Percentiles rank a stretch among this genome's conserved stretches.
phyloP scores from a whole-genome alignment of 2,888 invertebrate genomes.

The Xanthorhoe designata region DNA sequence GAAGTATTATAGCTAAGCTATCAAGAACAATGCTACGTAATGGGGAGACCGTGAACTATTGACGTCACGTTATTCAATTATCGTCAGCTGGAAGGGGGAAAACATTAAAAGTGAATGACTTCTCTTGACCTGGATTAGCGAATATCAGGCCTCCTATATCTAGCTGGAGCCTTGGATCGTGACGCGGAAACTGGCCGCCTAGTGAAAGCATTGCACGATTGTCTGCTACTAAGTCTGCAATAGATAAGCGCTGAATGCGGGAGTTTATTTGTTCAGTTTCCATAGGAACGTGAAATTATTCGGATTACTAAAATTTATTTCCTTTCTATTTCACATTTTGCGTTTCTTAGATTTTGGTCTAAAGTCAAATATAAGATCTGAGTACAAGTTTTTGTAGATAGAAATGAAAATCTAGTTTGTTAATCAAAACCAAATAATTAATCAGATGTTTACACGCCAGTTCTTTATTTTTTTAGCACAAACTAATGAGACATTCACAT shows the following conservation, averaged over 20 bases:
- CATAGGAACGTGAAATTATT: constrained; percentile 12
- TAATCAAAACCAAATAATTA: too few relatives aligned
- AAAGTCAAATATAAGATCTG: not conserved
- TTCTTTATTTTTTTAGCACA: too few relatives aligned
- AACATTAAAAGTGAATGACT: constrained; percentile 78
- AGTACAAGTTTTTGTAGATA: not conserved
- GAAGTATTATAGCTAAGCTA: constrained; percentile 52
- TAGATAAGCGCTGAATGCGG: constrained; percentile 22
- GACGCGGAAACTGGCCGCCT: constrained; percentile 77
- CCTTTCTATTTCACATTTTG: not conserved
- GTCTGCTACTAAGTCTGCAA: constrained; percentile 62
- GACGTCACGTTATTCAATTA: constrained; percentile 71
- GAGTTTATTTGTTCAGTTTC: constrained; percentile 7
- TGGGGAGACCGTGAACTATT: constrained; percentile 64
- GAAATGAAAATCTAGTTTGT: too few relatives aligned
- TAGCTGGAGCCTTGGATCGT: constrained; percentile 81
- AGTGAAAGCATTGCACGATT: constrained; percentile 80
- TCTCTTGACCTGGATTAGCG: constrained; percentile 76
- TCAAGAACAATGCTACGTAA: constrained; percentile 60
- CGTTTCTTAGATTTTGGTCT: not conserved
- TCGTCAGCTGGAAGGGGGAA: constrained; percentile 64
- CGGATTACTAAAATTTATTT: not conserved
- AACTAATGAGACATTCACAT: too few relatives aligned
- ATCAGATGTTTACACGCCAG: too few relatives aligned
- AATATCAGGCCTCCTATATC: constrained; percentile 70